Conservation (phyloP, 2,888 invertebrate species). For the Disparrhopalites patrizii region DNA sequence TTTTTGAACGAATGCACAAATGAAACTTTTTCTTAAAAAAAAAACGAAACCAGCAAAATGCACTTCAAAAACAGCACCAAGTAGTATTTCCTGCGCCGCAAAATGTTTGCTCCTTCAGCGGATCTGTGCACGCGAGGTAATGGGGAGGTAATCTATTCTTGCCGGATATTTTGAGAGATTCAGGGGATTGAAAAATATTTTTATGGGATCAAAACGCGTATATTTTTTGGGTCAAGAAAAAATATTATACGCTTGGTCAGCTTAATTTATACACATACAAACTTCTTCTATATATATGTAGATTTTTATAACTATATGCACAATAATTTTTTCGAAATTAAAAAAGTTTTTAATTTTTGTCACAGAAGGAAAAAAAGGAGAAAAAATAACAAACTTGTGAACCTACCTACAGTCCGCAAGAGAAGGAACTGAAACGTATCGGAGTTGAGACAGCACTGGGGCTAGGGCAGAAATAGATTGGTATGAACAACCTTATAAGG, state of each 20-base stretch:
- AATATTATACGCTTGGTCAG: too few relatives aligned
- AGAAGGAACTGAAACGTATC: slow-evolving; percentile 47
- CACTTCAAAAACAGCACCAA: too few relatives aligned
- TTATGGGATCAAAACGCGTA: too few relatives aligned
- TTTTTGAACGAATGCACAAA: too few relatives aligned
- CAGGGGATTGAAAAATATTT: not conserved
- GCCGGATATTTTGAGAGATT: not conserved
- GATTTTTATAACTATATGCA: too few relatives aligned
- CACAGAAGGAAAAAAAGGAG: slow-evolving; percentile 4
- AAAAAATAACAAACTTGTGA: slow-evolving; percentile 13
- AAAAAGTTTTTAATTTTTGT: not conserved
- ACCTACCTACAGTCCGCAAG: slow-evolving; percentile 47
- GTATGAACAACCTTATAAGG: slow-evolving; percentile 46
- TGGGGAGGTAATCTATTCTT: not conserved
- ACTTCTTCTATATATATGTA: too few relatives aligned
- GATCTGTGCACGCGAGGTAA: not conserved
- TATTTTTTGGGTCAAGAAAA: too few relatives aligned
- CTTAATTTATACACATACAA: too few relatives aligned
- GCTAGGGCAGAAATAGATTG: slow-evolving; percentile 46
- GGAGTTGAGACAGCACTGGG: slow-evolving; percentile 46
- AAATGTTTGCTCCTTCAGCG: too few relatives aligned
- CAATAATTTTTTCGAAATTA: not conserved
- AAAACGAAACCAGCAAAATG: too few relatives aligned
- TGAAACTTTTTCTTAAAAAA: too few relatives aligned
- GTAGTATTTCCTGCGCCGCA: too few relatives aligned